Base-by-base conservation (phyloP, 2,888 invertebrate genomes). In the Cantharis nigra region DNA sequence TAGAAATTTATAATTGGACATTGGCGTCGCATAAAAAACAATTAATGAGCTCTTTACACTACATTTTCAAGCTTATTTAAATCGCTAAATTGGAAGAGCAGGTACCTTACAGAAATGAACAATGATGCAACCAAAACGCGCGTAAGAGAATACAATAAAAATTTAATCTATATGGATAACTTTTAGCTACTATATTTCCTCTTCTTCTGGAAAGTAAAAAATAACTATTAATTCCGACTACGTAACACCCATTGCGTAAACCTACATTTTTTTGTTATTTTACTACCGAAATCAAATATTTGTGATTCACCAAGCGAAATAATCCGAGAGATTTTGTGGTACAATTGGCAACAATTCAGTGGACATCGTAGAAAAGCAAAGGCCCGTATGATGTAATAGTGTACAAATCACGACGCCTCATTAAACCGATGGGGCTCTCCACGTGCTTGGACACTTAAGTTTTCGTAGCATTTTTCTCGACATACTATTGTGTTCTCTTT, bases 1-100 rank as follows among this genome's bases (percentile, higher is more conserved):
- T 82, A 80, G 84, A 86, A 86, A 86, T 85, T 86, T 84, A 84
- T 87, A 87, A 87, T 87, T 87, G 87, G 86, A 86, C 86, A 85
- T 84, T 82, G 84, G 82, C 79, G 78, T 78, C 77, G 77, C 77
- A 79, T 70, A 75, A 75, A 77, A 79, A 81, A 80, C 80, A 78
- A 72, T 82, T 82, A 82, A 82, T 80, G 82, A 82, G 79, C 81
- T 79, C 72, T 77, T 79, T 77, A 76, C 70, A 71, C 70, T 63
- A 18, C 63, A 72, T 69, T 75, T 67, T 65, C 75, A 67, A 62
- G 63, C 69, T 67, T 69, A 72, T 75, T 71, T 67, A 26, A 20
- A 67, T 67, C 65, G 65, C 26, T 67, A 67, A 67, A 67, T 67
- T 23, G 20, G 20, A 67, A 67, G 49, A 49, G n/a, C 49, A 49